Evolutionary conservation across 2,888 invertebrate species (phyloP), one percentile per base, ranked within the genome.

Genomic region (Epirrita christyi): DNA sequence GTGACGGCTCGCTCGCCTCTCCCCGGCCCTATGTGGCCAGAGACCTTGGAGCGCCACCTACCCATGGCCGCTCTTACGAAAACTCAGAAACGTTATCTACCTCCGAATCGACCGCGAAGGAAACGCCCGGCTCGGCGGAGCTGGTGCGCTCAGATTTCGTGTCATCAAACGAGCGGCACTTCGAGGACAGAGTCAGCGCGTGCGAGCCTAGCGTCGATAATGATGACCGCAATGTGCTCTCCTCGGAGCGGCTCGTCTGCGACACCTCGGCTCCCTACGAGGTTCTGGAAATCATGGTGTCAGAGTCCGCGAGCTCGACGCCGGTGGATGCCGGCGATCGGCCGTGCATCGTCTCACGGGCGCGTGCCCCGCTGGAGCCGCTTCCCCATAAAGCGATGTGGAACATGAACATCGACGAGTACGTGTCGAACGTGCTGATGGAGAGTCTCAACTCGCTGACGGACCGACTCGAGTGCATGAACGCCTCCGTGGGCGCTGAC

Each of bases 371-470:
- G 42, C 56, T n/a, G 51, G 7, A 71, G 29, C 29, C 29, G 29
- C 29, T 4, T 21, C 21, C 21, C 2, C 21, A 21, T 21, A 21
- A 4, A 21, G 21, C 21, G 21, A 21, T 4, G 57, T 8, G 61
- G 51, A 80, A 77, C 49, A 71, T 86, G 37, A 84, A 91, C 65
- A 82, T 93, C 15, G 93, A 93, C 69, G 86, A 89, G 64, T 93
- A 92, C 66, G 93, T 93, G 11, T 92, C 93, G 1, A 88, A 88
- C 66, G 88, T 93, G 67, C 73, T 93, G 36, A 90, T 93, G 6
- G 92, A 93, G 67, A 93, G 93, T 63, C 78, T 93, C 9, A 86
- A 92, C 68, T 90, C 92, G 2, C 73, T 93, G 61, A 84, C 88
- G 6, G 92, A 91, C 67, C 90, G 88, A 64, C 73, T 92, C 7